These are phyloP conservation scores for Acestrorhynchus altus DNA, from an alignment of 2,797 vertebrate genomes.

Conservation along the genomic window DNA sequence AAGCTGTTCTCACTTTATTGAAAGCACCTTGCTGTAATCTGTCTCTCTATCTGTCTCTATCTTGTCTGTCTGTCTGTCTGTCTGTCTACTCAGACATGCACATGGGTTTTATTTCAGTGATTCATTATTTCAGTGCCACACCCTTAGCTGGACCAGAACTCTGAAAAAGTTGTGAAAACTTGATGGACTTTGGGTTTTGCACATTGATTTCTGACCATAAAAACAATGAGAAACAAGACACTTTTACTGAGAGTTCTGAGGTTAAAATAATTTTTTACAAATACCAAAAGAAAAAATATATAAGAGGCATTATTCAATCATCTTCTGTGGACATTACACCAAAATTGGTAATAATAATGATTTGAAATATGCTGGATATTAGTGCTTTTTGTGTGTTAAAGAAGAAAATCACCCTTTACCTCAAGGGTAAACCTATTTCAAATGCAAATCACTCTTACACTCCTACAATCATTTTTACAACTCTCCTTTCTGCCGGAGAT, in stretches of 20 bases:
- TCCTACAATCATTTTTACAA: too few relatives aligned
- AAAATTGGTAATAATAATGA: background rate
- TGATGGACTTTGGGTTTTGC: background rate
- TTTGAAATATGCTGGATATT: background rate
- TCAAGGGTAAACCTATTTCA: background rate
- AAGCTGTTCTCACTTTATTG: constrained; percentile 10
- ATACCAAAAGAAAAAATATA: background rate
- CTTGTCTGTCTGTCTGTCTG: too few relatives aligned
- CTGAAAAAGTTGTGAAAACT: background rate
- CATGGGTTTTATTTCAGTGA: too few relatives aligned
- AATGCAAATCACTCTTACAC: background rate
- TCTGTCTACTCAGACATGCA: too few relatives aligned
- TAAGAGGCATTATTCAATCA: background rate
- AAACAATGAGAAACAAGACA: background rate
- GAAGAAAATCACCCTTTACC: background rate
- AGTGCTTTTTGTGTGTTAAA: background rate
- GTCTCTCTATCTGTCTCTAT: too few relatives aligned
- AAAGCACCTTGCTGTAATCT: background rate
- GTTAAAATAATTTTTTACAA: background rate
- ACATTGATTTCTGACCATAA: background rate
- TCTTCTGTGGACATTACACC: background rate
- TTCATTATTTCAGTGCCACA: background rate
- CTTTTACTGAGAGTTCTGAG: background rate
- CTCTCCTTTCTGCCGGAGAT: background rate
- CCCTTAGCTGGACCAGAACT: background rate